Base-by-base conservation (phyloP, 2,888 invertebrate species). In the Sphaerophoria rueppellii region DNA sequence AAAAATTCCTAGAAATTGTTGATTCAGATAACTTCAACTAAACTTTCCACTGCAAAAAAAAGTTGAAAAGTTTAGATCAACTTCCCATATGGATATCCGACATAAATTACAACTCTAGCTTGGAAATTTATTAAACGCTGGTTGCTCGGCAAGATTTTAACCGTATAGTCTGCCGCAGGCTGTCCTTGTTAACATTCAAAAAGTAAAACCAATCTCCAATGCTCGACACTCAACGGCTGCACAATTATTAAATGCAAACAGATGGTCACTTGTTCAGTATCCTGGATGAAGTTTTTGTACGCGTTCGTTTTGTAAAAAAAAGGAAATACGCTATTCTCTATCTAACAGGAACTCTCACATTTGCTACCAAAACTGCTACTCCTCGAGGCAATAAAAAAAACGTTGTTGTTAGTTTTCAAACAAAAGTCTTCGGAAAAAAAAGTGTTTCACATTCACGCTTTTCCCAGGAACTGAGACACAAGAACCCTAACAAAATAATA, bases 181-280 rank as follows among this genome's bases (percentile, higher is more conserved):
- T 54, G 24, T 35, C 69, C 34, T 34, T 24, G 24, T 24, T 24
- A 24, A 32, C 57, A 46, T 48, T 55, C 55, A 52, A 60, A 82
- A 61, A 55, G 37, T 24, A 58, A 69, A 70, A 9, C 37, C 4
- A 32, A 16, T 57, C 71, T 24, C 50, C 71, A 70, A 72, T 2
- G 24, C 24, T 24, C 24, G 24, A 71, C 69, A 69, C 72, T 16
- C 24, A 80, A 73, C 35, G 58, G 69, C 61, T 63, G 73, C 70
- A 72, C 81, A 77, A 24, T 73, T 70, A 81, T 85, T 74, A 63
- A 81, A 70, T 63, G 85, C 85, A 85, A 85, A 85, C 85, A 85
- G 85, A 85, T 85, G 85, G 85, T 73, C 85, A 76, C 81, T 70
- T 57, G 57, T 50, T 50, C 50, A 24, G 24, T 48, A 57, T 82